Percentiles rank a stretch among this genome's conserved stretches.
Conservation (phyloP, 2,797 vertebrate genomes). For the Leptoclinus maculatus region DNA sequence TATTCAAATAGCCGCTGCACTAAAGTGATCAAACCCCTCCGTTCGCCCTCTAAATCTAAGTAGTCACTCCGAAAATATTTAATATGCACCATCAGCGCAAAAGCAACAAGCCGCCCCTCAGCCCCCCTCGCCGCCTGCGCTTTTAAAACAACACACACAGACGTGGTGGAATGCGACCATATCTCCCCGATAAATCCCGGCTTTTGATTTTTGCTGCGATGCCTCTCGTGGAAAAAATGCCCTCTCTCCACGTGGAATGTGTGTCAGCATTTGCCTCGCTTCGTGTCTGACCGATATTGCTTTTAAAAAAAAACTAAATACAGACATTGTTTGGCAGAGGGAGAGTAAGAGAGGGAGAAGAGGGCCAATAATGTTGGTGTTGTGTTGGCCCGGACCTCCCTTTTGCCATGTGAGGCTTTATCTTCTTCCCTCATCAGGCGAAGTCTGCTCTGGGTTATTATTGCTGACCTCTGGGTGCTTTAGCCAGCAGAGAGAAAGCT, state of each 20-base stretch:
- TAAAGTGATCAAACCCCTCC: constrained; percentile 71
- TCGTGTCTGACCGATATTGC: constrained; percentile 57
- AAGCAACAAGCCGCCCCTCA: constrained; percentile 66
- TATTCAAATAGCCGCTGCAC: constrained; percentile 71
- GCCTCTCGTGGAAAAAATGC: constrained; percentile 53
- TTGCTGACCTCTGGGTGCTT: constrained; percentile 67
- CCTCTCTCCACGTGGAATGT: constrained; percentile 55
- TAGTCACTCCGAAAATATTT: constrained; percentile 76
- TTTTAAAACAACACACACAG: constrained; percentile 76
- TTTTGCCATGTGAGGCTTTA: constrained; percentile 74
- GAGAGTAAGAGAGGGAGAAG: constrained; percentile 40
- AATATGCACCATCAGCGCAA: constrained; percentile 69
- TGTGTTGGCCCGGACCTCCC: constrained; percentile 62
- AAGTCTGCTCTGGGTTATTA: constrained; percentile 71
- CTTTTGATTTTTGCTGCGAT: constrained; percentile 63
- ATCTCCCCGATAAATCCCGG: constrained; percentile 70
- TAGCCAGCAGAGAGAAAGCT: constrained; percentile 56
- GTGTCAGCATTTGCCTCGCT: constrained; percentile 40
- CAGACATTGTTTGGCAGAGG: constrained; percentile 65
- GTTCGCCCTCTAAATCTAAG: constrained; percentile 64
- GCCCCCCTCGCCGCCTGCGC: constrained; percentile 42
- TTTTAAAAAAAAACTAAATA: constrained; percentile 60
- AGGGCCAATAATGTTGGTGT: constrained; percentile 61
- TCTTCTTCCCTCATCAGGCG: constrained; percentile 70
- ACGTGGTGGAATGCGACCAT: constrained; percentile 67